A percentile compares a stretch with the other conserved stretches of the same genome.
Evolutionary conservation across 1,140 invertebrate species (phyloP).

Genomic region (Lepidurus arcticus): DNA sequence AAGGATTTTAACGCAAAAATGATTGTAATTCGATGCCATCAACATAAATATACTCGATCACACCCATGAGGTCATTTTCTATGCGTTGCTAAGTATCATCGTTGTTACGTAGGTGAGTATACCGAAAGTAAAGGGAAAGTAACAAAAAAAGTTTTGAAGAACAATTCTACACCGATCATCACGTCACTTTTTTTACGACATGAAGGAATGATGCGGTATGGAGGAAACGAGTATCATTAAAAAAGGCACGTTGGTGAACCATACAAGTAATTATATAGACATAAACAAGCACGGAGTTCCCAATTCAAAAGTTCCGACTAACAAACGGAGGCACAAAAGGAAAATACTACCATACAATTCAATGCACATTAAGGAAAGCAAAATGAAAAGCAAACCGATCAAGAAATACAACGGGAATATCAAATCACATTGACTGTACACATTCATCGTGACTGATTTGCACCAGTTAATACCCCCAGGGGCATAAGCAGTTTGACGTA

Average conservation of each 20-base stretch:
- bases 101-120: neutral
- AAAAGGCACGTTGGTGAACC: neutral
- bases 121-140: neutral
- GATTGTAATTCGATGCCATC: neutral
- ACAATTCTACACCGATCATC: constrained; percentile 15
- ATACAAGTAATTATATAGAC: too few relatives aligned
- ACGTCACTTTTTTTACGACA: neutral
- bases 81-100: neutral
- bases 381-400: neutral
- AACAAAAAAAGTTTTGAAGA: neutral
- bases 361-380: neutral
- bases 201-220: constrained; percentile 21
- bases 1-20: neutral
- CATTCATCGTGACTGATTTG: constrained; percentile 21
- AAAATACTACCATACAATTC: too few relatives aligned
- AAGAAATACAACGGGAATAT: neutral
- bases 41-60: neutral
- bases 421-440: constrained; percentile 22
- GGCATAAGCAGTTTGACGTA: constrained; percentile 13
- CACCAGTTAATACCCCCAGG: constrained; percentile 10
- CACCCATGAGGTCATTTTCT: neutral
- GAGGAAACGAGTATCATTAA: constrained; percentile 19
- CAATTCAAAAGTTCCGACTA: neutral
- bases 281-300: too few relatives aligned
- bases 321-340: neutral